Conservation (phyloP, 2,888 invertebrate genomes). For the Zootermopsis nevadensis region DNA sequence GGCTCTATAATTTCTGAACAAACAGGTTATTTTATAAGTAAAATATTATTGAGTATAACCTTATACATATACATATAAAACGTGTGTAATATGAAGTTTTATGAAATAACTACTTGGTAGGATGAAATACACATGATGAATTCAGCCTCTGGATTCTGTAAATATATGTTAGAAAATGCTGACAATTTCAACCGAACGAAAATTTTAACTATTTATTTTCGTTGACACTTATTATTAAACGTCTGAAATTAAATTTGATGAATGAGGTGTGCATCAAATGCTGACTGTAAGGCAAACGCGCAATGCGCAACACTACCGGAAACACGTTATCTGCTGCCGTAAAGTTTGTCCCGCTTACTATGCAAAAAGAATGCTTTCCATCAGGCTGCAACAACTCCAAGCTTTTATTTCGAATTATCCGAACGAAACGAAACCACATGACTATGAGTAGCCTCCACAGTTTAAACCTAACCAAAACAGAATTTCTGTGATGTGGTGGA, state of each 20-base stretch:
- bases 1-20: no score
- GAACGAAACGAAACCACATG: constrained; percentile 16
- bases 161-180: not conserved
- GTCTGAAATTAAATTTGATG: constrained; percentile 36
- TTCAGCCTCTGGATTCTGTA: not conserved
- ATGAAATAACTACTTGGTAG: no score
- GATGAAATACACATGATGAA: not conserved
- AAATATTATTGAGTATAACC: no score
- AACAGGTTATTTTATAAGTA: no score
- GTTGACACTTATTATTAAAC: not conserved
- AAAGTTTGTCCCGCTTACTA: constrained; percentile 22
- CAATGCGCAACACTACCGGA: not conserved
- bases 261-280: not conserved
- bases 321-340: constrained; percentile 5
- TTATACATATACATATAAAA: no score
- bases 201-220: not conserved
- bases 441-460: constrained; percentile 12
- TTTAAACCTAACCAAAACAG: constrained; percentile 22
- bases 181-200: not conserved
- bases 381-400: constrained; percentile 36
- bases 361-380: constrained; percentile 41
- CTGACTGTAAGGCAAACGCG: constrained; percentile 34
- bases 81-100: no score
- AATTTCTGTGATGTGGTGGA: not conserved
- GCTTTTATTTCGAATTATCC: constrained; percentile 41